A percentile compares a stretch with the other conserved stretches of the same genome.
These are phyloP conservation scores for Aurelia aurita DNA, from an alignment of 30 jellyfish, hydroid and myxozoan species.

Conservation along the genomic window DNA sequence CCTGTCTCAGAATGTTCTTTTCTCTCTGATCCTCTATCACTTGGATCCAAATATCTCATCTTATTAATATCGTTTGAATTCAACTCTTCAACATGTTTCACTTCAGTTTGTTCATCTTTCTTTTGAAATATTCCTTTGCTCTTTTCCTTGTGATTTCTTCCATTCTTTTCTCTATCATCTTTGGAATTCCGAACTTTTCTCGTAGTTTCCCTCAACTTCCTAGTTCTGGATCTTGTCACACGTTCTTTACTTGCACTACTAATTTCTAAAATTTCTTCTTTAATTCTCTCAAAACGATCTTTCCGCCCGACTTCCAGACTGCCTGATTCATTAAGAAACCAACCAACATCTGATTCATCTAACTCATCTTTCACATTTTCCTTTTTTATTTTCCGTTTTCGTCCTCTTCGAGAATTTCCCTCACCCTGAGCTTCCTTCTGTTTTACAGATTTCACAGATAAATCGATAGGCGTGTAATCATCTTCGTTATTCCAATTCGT, in stretches of 20 bases:
- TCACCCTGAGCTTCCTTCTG: background rate
- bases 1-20: no score
- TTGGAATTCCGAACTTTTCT: background rate
- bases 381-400: background rate
- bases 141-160: background rate
- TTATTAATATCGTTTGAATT: background rate
- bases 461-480: constrained; percentile 42
- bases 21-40: no score
- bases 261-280: background rate
- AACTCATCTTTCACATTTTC: background rate
- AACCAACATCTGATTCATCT: constrained; percentile 3
- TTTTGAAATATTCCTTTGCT: background rate
- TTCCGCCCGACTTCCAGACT: constrained; percentile 10
- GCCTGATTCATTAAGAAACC: constrained; percentile 59
- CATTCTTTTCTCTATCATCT: background rate
- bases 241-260: background rate
- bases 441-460: background rate
- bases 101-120: background rate
- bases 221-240: constrained; percentile 9
- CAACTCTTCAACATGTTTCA: background rate
- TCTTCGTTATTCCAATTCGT: constrained; percentile 70
- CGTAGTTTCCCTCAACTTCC: no score
- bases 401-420: background rate
- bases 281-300: background rate
- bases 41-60: background rate